Conservation (phyloP, 2,888 invertebrate species). For the Psylliodes chrysocephalus region DNA sequence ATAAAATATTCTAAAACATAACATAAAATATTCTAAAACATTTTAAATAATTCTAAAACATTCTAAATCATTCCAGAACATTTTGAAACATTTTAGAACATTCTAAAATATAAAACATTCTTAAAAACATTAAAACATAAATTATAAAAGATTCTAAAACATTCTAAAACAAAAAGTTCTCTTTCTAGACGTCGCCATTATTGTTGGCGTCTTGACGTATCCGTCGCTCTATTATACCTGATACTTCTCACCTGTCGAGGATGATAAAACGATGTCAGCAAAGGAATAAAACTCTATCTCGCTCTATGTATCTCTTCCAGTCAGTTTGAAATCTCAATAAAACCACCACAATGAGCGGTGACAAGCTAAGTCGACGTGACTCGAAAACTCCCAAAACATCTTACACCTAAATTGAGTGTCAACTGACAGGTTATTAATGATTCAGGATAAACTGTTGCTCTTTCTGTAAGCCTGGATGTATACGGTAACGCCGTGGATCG, state of each 20-base stretch:
- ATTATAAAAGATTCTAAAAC: too few relatives aligned
- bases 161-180: too few relatives aligned
- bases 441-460: constrained; percentile 45
- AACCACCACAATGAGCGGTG: constrained; percentile 34
- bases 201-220: too few relatives aligned
- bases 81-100: too few relatives aligned
- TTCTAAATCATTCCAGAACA: too few relatives aligned
- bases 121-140: too few relatives aligned
- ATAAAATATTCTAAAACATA: too few relatives aligned
- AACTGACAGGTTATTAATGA: constrained; percentile 46
- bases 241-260: constrained; percentile 26
- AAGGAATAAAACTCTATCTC: constrained; percentile 12
- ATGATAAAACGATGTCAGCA: constrained; percentile 23
- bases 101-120: too few relatives aligned
- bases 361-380: constrained; percentile 34
- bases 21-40: too few relatives aligned
- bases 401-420: constrained; percentile 42
- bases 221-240: background rate
- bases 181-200: too few relatives aligned
- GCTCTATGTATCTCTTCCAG: constrained; percentile 21
- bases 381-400: constrained; percentile 35
- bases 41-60: too few relatives aligned
- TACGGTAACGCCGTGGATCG: background rate
- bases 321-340: constrained; percentile 32
- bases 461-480: constrained; percentile 1